These are phyloP conservation scores for Herminia tarsipennalis DNA, from an alignment of 2,888 invertebrate species.

Conservation along the genomic window DNA sequence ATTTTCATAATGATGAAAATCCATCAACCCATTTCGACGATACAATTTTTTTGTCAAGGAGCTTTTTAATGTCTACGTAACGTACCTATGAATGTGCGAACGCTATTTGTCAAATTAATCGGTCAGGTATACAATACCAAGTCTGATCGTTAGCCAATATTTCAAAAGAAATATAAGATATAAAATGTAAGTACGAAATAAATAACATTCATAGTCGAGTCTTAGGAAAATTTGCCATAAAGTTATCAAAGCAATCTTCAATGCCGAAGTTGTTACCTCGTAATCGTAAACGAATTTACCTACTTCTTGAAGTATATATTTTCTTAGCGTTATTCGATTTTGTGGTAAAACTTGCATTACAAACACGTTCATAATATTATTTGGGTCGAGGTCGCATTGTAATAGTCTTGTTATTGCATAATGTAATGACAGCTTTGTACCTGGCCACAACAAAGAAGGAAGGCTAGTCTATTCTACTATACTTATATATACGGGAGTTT, in stretches of 20 bases:
- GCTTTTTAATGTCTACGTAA: too few species aligned
- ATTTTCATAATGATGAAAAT: too few species aligned
- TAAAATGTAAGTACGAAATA: too few species aligned
- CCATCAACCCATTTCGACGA: too few species aligned
- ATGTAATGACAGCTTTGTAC: slow-evolving; percentile 2
- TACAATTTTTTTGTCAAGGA: too few species aligned
- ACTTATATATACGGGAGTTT: too few species aligned
- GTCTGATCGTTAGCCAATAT: too few species aligned
- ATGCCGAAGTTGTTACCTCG: neutral
- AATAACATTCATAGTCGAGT: too few species aligned
- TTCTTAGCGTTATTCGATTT: slow-evolving; percentile 2
- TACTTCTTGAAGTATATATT: neutral
- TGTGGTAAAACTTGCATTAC: slow-evolving; percentile 21
- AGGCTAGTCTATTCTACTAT: neutral
- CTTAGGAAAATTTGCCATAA: neutral
- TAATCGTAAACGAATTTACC: neutral
- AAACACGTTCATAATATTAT: slow-evolving; percentile 28
- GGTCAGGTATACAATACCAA: too few species aligned
- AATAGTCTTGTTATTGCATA: slow-evolving; percentile 15
- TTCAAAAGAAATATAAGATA: too few species aligned
- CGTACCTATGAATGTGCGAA: too few species aligned
- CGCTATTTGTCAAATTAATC: too few species aligned
- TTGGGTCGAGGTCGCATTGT: slow-evolving; percentile 29
- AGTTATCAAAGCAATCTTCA: neutral
- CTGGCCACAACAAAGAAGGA: neutral